Evolutionary conservation across 2,888 invertebrate genomes (phyloP), one percentile per base, ranked within the genome.

Genomic region (Cryptophagus acutangulus): DNA sequence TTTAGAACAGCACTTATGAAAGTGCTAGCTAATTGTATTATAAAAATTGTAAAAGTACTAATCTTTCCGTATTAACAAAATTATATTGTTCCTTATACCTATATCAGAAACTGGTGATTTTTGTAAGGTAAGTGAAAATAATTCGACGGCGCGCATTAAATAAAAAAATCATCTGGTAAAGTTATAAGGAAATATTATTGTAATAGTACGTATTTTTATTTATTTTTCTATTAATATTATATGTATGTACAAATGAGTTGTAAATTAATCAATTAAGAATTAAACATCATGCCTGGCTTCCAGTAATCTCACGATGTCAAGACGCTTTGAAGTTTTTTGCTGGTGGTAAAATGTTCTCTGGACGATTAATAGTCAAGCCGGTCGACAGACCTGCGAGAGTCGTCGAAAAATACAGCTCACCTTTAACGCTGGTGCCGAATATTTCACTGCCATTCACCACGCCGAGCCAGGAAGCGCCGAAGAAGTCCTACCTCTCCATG

Each of bases 301-400:
- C 64, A 70, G 70, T 69, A 44, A 65, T 70, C 54, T 61, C 65
- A 49, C 60, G 66, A 43, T 69, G 69, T 57, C 69, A 70, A 54
- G 69, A 69, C 41, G 66, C 65, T 9, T 56, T 70, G 43, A 67
- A 61, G 48, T 47, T 58, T 34, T 48, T 69, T 45, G 59, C 51
- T 25, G 54, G 48, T 26, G 55, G 57, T 13, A 48, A 58, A 40
- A 60, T 58, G 39, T 52, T 58, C 28, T 45, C 46, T 25, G 67
- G 66, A 10, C 59, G 62, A 13, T 57, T 66, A 40, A 46, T 56
- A 24, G 50, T 62, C 16, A 58, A 52, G 38, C 38, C 37, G 15
- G 31, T 43, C 17, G 40, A 36, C 10, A 45, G 54, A 40, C 13
- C 40, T n/a, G 4, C 42, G 10, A 37, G 49, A 12, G 34, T 33